phyloP scores from a whole-genome alignment of 2,888 invertebrate species.

The Platerodrilus igneus region DNA sequence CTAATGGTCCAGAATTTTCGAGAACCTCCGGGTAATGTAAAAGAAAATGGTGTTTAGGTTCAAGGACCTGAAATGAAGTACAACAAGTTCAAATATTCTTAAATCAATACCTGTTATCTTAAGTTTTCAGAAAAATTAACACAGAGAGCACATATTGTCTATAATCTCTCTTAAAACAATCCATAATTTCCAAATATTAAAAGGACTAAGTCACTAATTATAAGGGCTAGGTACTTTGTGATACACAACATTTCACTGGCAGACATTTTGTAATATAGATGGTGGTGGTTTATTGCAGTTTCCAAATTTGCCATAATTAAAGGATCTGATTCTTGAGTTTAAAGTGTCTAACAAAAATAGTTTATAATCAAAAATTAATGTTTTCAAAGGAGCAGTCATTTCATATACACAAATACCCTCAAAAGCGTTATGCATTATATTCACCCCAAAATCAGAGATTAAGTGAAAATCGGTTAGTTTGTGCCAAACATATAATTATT shows the following conservation, averaged over 20 bases:
- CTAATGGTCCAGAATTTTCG: too few relatives aligned
- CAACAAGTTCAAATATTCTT: too few relatives aligned
- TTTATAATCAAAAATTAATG: slow-evolving; percentile 16
- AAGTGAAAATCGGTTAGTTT: slow-evolving; percentile 29
- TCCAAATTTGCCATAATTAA: slow-evolving; percentile 11
- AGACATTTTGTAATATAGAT: slow-evolving; percentile 21
- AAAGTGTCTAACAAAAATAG: slow-evolving; percentile 19
- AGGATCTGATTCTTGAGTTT: slow-evolving; percentile 12
- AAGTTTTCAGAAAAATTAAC: too few relatives aligned
- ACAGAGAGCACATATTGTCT: too few relatives aligned
- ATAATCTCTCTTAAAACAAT: too few relatives aligned
- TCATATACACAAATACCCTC: slow-evolving; percentile 22
- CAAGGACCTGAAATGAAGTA: too few relatives aligned
- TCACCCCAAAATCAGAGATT: slow-evolving; percentile 27
- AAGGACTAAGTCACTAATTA: slow-evolving; percentile 22
- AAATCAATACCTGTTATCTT: too few relatives aligned
- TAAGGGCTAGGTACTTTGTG: slow-evolving; percentile 7
- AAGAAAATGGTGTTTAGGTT: too few relatives aligned
- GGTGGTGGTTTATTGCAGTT: slow-evolving; percentile 22
- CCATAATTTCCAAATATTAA: too few relatives aligned
- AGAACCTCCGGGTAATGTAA: too few relatives aligned
- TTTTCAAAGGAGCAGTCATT: slow-evolving; percentile 10
- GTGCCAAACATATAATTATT: slow-evolving; percentile 29
- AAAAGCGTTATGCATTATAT: slow-evolving; percentile 32
- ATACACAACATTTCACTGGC: slow-evolving; percentile 12